Base-by-base conservation (phyloP, 2,797 vertebrate genomes). In the Antennarius maculatus region DNA sequence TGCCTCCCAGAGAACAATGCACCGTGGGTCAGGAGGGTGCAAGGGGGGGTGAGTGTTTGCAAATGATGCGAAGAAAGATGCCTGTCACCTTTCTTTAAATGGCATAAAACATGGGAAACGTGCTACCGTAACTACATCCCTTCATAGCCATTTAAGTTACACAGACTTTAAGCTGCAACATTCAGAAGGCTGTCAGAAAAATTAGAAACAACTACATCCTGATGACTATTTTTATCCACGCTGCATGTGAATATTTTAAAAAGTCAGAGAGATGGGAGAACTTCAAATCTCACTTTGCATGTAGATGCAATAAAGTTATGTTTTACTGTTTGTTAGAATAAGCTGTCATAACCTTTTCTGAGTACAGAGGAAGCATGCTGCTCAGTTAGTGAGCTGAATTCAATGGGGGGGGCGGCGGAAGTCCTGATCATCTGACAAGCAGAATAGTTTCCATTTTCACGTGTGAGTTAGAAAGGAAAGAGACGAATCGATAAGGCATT, bases 401-500 rank as follows among this genome's bases (percentile, higher is more conserved):
- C 72, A 69, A 82, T 45, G 55, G n/a, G 27, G 27, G 12, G 27
- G 23, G 23, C 23, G 23, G 57, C 29, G 52, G 66, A 88, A 76
- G 69, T 83, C 76, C 61, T 77, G 81, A 84, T 85, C 74, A 61
- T 86, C 81, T 84, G 76, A 86, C 82, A 57, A 45, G 74, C 77
- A 71, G 73, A 89, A 83, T 80, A 86, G 78, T 93, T 92, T 93
- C 90, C 88, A 89, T 89, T 86, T 89, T 78, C 75, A 86, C 76
- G 82, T 77, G 79, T 79, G 87, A 89, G 82, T 88, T 92, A 87
- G 90, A 91, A 91, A 84, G 89, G 88, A 91, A 92, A 82, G 78
- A 82, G 52, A 60, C 58, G 68, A 88, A 93, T 94, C 92, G 84
- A 94, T 94, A 92, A 91, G 72, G 85, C 90, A 92, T 93, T 92